Evolutionary conservation across 35 echinoderm and acorn worm species (phyloP).

Genomic region (Apostichopus parvimensis): DNA sequence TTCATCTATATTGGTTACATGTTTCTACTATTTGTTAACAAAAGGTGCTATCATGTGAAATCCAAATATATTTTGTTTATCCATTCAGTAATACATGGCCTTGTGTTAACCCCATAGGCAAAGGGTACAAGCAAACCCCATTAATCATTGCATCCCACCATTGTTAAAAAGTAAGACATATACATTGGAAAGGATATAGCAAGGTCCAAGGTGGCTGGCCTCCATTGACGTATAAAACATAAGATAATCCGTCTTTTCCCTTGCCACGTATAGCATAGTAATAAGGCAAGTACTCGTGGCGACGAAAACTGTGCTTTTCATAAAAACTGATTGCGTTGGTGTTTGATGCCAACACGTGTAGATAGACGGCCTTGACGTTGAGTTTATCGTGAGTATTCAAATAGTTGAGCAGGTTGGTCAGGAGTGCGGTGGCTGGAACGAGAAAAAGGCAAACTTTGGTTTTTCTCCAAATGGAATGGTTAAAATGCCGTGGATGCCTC

Average conservation of each 20-base stretch:
- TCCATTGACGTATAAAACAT: conserved; percentile 92
- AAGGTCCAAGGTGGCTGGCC: conserved; percentile 96
- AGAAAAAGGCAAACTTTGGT: background rate
- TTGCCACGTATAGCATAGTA: conserved; percentile 89
- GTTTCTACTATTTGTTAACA: too few relatives aligned
- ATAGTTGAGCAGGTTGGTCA: conserved; percentile 78
- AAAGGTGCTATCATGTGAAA: too few relatives aligned
- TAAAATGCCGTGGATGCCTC: too few relatives aligned
- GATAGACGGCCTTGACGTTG: conserved; percentile 85
- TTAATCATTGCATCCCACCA: too few relatives aligned
- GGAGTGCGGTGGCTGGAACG: conserved; percentile 81
- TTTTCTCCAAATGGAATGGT: too few relatives aligned
- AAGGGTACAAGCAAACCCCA: too few relatives aligned
- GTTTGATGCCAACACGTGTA: conserved; percentile 94
- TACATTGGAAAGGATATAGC: conserved; percentile 90
- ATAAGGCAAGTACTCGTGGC: conserved; percentile 90
- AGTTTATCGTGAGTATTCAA: conserved; percentile 60
- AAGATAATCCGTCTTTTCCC: conserved; percentile 87
- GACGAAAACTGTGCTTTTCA: conserved; percentile 85
- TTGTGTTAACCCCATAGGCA: too few relatives aligned
- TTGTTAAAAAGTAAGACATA: too few relatives aligned
- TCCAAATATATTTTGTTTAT: too few relatives aligned
- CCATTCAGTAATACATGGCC: too few relatives aligned
- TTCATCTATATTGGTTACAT: too few relatives aligned
- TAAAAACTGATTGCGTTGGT: conserved; percentile 92